Base-by-base conservation (phyloP, 2,113 vertebrate species). In the Lipotes vexillifer region DNA sequence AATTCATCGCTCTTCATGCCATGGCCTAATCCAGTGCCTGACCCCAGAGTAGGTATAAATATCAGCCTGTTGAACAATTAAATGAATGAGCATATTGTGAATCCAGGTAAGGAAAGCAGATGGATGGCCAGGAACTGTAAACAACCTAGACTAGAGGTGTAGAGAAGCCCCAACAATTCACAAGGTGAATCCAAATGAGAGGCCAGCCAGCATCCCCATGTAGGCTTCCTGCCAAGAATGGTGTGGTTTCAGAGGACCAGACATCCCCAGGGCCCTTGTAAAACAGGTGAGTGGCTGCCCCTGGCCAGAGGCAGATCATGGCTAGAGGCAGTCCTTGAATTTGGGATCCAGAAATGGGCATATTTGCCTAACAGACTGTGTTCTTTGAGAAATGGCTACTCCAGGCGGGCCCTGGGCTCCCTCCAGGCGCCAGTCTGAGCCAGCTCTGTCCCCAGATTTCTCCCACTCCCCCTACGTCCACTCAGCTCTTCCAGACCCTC, bases 221-320 rank as follows among this genome's bases (percentile, higher is more conserved):
- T 4, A 71, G 36, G n/a, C 84, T 65, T 93, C 41, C 23, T 55
- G 29, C 20, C 31, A 46, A 41, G 65, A 15, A n/a, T 13, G 17
- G 4, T 8, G 10, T 29, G 52, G 21, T 44, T 44, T 86, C 55
- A 55, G 41, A 66, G 25, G 33, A 33, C 25, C 55, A 33, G 49
- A 3, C 9, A 6, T 18, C 29, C 31, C 29, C 5, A 1, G 7
- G 66, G 38, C 3, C 31, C 15, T 1, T 7, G 2, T 20, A 15
- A 65, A 68, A 59, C 23, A 33, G 49, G 59, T n/a, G 49, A 49
- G 46, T 36, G 57, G 11, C 13, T 52, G 8, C 46, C 59, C 33
- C 59, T 46, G 31, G 5, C 52, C 4, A 49, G 57, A 57, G 31
- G 2, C 17, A 44, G 36, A 29, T 6, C 15, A 41, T 3, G 8